Evolutionary conservation across 2,888 invertebrate species (phyloP).

Genomic region (Sarcophaga carnaria): DNA sequence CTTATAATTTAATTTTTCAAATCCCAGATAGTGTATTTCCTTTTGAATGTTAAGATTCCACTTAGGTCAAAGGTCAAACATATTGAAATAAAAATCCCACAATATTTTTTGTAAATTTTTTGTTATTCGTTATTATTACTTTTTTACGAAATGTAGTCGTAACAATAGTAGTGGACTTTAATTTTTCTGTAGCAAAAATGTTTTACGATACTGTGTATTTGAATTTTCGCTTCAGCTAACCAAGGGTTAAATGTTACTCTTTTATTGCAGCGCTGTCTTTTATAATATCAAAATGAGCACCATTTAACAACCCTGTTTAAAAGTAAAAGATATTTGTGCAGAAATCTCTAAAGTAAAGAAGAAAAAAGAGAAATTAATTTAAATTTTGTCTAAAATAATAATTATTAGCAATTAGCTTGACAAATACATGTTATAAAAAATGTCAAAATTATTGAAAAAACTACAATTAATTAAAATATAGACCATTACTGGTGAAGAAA

Average conservation of each 20-base stretch:
- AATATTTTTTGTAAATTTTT: too few species aligned
- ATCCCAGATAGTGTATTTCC: too few species aligned
- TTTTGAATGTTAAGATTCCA: too few species aligned
- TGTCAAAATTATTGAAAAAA: slow-evolving; percentile 42
- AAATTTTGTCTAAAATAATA: slow-evolving; percentile 29
- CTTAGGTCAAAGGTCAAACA: too few species aligned
- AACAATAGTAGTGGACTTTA: too few species aligned
- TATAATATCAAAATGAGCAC: not conserved
- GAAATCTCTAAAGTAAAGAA: slow-evolving; percentile 36
- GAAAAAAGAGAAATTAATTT: slow-evolving; percentile 56
- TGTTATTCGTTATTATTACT: too few species aligned
- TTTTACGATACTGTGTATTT: not conserved
- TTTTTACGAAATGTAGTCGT: too few species aligned
- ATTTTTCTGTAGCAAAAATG: too few species aligned
- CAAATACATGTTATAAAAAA: slow-evolving; percentile 40
- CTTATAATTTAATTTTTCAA: too few species aligned
- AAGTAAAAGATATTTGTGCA: slow-evolving; percentile 47
- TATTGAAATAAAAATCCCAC: too few species aligned
- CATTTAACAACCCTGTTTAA: slow-evolving; percentile 38
- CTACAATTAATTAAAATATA: slow-evolving; percentile 16
- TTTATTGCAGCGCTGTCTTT: slow-evolving; percentile 20
- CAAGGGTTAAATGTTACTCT: slow-evolving; percentile 36
- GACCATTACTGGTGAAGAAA: not conserved
- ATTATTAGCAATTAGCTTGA: not conserved
- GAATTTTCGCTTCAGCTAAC: not conserved